phyloP scores from a whole-genome alignment of 2,888 invertebrate genomes.

The Drosophila longiperda region DNA sequence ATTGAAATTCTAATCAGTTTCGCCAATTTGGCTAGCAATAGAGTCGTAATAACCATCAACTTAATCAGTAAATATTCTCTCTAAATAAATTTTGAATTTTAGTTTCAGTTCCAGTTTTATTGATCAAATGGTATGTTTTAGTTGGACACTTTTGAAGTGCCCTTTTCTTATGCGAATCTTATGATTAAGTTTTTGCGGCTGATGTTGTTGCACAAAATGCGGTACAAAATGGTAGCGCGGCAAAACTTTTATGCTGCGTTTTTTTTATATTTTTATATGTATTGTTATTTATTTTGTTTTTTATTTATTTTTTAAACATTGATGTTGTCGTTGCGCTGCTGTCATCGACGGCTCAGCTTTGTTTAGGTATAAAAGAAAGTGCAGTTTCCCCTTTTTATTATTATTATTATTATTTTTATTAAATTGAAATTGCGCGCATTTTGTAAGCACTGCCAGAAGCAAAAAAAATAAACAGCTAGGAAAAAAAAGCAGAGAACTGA shows the following conservation, averaged over 20 bases:
- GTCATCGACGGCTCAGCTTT: conserved; percentile 50
- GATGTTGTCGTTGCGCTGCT: conserved; percentile 42
- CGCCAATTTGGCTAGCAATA: not conserved
- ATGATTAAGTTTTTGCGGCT: conserved; percentile 40
- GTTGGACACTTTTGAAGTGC: not conserved
- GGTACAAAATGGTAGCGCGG: conserved; percentile 49
- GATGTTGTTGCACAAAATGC: conserved; percentile 42
- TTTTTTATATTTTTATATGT: conserved; percentile 11
- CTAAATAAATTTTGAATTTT: not conserved
- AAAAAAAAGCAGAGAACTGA: conserved; percentile 28
- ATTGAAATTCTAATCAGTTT: too few relatives aligned
- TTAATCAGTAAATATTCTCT: not conserved
- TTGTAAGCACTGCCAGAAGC: conserved; percentile 50
- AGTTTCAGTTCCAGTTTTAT: not conserved
- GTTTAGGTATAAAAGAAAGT: conserved; percentile 71
- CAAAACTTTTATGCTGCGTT: conserved; percentile 42
- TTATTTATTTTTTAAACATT: conserved; percentile 43
- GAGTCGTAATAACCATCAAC: not conserved
- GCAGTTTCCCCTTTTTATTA: conserved; percentile 50
- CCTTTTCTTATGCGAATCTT: conserved; percentile 43
- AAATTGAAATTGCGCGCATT: conserved; percentile 75
- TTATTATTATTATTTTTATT: conserved; percentile 45
- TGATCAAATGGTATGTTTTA: conserved; percentile 5
- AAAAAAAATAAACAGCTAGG: conserved; percentile 21
- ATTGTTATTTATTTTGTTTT: conserved; percentile 27